Conservation (phyloP, 2,888 invertebrate species). For the Biston betularia region DNA sequence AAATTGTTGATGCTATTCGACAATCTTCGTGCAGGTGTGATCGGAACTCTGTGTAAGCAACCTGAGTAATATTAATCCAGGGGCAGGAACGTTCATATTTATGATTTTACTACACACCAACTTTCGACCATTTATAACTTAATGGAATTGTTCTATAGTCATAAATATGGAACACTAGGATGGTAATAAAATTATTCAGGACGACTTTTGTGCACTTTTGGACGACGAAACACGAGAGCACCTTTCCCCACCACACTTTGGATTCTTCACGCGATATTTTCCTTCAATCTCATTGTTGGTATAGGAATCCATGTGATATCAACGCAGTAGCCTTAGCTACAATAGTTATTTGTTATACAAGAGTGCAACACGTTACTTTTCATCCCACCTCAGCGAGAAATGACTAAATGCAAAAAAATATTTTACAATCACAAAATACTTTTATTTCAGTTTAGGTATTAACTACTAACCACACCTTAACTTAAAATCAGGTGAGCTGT, state of each 20-base stretch:
- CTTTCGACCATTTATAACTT: conserved; percentile 20
- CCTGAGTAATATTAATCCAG: conserved; percentile 29
- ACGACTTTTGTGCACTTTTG: background rate
- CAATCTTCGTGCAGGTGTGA: conserved; percentile 15
- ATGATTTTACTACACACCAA: conserved; percentile 34
- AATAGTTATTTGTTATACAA: too few relatives aligned
- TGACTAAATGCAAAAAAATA: too few relatives aligned
- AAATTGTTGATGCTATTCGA: background rate
- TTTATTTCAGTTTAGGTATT: too few relatives aligned
- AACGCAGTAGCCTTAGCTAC: background rate
- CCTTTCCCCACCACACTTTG: background rate
- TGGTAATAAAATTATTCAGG: background rate
- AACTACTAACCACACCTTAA: too few relatives aligned
- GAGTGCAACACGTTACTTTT: too few relatives aligned
- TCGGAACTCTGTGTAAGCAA: background rate
- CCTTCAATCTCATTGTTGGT: too few relatives aligned
- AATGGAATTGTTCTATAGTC: background rate
- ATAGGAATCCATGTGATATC: background rate
- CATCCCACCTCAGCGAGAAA: too few relatives aligned
- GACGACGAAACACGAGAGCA: too few relatives aligned
- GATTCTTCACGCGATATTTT: background rate
- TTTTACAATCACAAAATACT: too few relatives aligned
- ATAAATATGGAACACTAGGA: background rate
- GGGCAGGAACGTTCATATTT: conserved; percentile 25
- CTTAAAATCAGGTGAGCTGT: too few relatives aligned